Base-by-base conservation (phyloP, 2,888 invertebrate species). In the Rotaria macrura region DNA sequence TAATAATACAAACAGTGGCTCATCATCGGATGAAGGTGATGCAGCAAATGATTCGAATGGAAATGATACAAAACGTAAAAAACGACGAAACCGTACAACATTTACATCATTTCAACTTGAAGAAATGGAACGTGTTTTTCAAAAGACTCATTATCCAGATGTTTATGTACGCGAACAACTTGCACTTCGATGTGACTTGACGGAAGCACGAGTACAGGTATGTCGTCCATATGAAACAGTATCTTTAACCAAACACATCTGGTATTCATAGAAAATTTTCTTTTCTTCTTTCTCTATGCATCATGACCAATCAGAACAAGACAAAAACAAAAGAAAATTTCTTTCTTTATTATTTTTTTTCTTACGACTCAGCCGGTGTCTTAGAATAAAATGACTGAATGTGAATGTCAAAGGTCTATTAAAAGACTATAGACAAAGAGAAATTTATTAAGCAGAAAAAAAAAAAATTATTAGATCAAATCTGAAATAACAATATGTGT, bases 101-200 rank as follows among this genome's bases (percentile, higher is more conserved):
- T 91, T 91, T 88, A 91, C 91, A 20, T 90, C 90, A 87, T 90
- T 89, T 87, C 91, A 91, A 87, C 87, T 91, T 84, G 90, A 91
- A 87, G 91, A 91, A 88, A 90, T 91, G 90, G 91, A 91, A 87
- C 86, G 90, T 47, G 89, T 91, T 5, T 91, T 91, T 87, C 90
- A 91, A 88, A 90, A 90, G 88, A 91, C 91, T 0, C 91, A 91
- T 87, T 91, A 91, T 87, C 91, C 91, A 47, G 91, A 91, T 87
- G 91, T 91, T n/a, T 90, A 90, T 86, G 90, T 90, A 9, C 87
- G 91, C 25, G 91, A 91, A 87, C 91, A 91, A 87, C 88, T 91
- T 43, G 91, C 91, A 0, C 88, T 90, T 3, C 87, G 84, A 79
- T 90, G 90, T 88, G 90, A 89, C 86, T 88, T 91, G 54, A 90